Evolutionary conservation across 2,888 invertebrate genomes (phyloP).

Genomic region (Cryptocheilus praepositus): DNA sequence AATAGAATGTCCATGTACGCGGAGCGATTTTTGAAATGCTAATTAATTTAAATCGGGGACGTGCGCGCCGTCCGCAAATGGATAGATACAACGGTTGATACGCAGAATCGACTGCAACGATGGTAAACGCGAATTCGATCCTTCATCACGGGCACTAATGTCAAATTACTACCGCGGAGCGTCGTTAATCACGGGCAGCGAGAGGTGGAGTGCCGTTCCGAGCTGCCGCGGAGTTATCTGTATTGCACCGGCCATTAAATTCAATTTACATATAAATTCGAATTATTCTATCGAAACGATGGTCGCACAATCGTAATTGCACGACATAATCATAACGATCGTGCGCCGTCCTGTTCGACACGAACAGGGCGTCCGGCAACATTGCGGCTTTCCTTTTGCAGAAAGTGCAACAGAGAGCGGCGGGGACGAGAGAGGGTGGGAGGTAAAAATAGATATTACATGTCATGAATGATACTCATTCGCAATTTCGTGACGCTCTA

Average conservation of each 20-base stretch:
- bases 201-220: constrained; percentile 46
- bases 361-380: constrained; percentile 25
- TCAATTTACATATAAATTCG: constrained; percentile 72
- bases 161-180: constrained; percentile 61
- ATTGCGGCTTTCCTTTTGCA: constrained; percentile 18
- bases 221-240: constrained; percentile 60
- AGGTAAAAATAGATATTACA: constrained; percentile 27
- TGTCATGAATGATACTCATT: constrained; percentile 20
- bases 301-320: constrained; percentile 62
- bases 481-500: constrained; percentile 22
- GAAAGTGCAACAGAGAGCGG: no score
- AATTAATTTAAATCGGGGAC: constrained; percentile 25
- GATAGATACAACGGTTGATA: constrained; percentile 34
- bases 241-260: constrained; percentile 65
- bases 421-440: no score
- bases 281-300: constrained; percentile 67
- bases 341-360: constrained; percentile 16
- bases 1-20: not conserved
- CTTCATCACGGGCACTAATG: constrained; percentile 56
- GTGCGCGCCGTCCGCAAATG: constrained; percentile 15
- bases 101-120: constrained; percentile 44
- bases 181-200: constrained; percentile 61
- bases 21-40: constrained; percentile 28
- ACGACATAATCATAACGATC: constrained; percentile 44
- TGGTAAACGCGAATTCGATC: constrained; percentile 54